Evolutionary conservation across 2,113 vertebrate species (phyloP).

Genomic region (Centropristis striata): DNA sequence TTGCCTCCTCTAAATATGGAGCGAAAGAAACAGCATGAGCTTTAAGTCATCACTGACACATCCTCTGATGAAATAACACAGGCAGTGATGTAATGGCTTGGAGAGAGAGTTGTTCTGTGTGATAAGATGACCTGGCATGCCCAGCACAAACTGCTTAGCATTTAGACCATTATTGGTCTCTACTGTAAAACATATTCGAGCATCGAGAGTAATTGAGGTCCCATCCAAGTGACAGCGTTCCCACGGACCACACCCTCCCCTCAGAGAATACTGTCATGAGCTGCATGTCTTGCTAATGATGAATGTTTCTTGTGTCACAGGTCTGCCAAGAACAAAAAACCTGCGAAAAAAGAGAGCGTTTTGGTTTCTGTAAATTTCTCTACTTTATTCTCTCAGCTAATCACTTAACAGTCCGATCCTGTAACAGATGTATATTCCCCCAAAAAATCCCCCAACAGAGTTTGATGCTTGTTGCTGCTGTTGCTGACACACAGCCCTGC

Average conservation of each 20-base stretch:
- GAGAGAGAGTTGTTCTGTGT: slow-evolving; percentile 4
- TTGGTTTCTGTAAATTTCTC: slow-evolving; percentile 73
- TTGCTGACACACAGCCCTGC: slow-evolving; percentile 45
- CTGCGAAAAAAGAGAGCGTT: slow-evolving; percentile 67
- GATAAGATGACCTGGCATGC: slow-evolving; percentile 29
- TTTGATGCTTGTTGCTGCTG: slow-evolving; percentile 31
- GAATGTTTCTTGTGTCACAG: slow-evolving; percentile 68
- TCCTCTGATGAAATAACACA: slow-evolving; percentile 41
- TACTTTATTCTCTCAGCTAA: slow-evolving; percentile 52
- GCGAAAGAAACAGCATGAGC: slow-evolving; percentile 12
- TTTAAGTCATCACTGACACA: slow-evolving; percentile 21
- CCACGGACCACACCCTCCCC: slow-evolving; percentile 6
- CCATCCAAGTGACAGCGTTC: slow-evolving; percentile 19
- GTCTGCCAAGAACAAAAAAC: slow-evolving; percentile 72
- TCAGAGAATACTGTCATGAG: slow-evolving; percentile 19
- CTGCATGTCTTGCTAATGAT: slow-evolving; percentile 44
- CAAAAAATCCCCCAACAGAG: slow-evolving; percentile 12
- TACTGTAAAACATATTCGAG: background rate
- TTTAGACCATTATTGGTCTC: slow-evolving; percentile 36
- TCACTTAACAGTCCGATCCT: slow-evolving; percentile 32
- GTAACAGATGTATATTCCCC: slow-evolving; percentile 22
- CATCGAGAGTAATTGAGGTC: slow-evolving; percentile 7
- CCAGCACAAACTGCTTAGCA: slow-evolving; percentile 2
- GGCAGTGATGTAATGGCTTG: slow-evolving; percentile 37
- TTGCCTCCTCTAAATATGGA: slow-evolving; percentile 29